Percentiles rank a stretch among this genome's conserved stretches.
phyloP scores from a whole-genome alignment of 2,113 vertebrate genomes.

The Cricetomys ansorgei region DNA sequence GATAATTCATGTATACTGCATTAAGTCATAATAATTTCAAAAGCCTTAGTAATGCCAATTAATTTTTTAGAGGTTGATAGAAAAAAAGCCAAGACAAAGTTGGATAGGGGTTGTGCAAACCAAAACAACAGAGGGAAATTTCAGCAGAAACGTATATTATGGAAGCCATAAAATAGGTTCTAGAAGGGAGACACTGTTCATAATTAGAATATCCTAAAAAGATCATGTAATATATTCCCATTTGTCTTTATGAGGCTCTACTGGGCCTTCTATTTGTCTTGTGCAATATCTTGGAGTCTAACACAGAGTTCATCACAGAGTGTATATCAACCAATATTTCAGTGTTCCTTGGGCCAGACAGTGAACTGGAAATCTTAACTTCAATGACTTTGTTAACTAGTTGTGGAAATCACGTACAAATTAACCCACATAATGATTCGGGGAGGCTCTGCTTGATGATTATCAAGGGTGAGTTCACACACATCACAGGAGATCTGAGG shows the following conservation, averaged over 20 bases:
- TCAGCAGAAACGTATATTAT: neutral
- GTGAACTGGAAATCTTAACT: neutral
- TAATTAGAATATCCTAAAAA: neutral
- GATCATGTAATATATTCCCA: neutral
- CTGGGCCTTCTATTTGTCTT: neutral
- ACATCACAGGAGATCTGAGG: neutral
- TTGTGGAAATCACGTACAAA: neutral
- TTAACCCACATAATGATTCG: neutral
- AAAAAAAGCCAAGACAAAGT: neutral
- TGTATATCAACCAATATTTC: neutral
- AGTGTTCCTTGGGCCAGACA: constrained; percentile 3
- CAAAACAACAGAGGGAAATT: neutral
- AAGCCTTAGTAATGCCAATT: neutral
- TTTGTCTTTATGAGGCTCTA: constrained; percentile 6
- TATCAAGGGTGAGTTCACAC: neutral
- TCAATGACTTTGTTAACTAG: constrained; percentile 19
- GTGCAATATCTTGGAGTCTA: neutral
- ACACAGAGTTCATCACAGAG: neutral
- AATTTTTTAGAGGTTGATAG: neutral
- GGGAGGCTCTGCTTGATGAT: neutral
- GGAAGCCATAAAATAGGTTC: neutral
- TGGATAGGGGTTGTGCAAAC: neutral
- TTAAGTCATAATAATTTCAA: neutral
- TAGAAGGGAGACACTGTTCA: neutral
- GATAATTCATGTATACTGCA: neutral